Evolutionary conservation across 1,140 invertebrate genomes (phyloP).

Genomic region (Formica selysi): DNA sequence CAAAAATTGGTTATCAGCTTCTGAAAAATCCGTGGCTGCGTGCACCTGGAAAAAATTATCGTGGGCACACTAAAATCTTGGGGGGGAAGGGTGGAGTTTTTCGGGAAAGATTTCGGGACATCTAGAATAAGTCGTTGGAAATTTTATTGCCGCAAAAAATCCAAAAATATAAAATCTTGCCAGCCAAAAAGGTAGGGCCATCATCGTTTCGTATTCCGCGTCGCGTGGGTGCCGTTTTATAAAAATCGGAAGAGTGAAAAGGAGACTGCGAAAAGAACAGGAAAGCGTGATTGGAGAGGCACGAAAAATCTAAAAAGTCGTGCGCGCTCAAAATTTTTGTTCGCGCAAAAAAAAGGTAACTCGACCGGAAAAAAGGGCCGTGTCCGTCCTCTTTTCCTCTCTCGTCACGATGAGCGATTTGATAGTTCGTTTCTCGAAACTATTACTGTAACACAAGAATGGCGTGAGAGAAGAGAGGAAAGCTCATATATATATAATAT

Average conservation of each 20-base stretch:
- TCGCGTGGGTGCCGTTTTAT: constrained; percentile 52
- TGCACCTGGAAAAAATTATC: constrained; percentile 85
- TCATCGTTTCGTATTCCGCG: constrained; percentile 66
- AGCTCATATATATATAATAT: constrained; percentile 70
- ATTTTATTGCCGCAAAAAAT: constrained; percentile 80
- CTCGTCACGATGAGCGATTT: constrained; percentile 53
- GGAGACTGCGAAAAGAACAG: constrained; percentile 60
- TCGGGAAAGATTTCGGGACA: constrained; percentile 42
- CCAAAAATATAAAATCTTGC: constrained; percentile 87
- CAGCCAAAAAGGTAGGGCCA: constrained; percentile 84
- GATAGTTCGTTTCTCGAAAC: constrained; percentile 75
- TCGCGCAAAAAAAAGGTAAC: constrained; percentile 69
- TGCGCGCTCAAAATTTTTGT: constrained; percentile 75
- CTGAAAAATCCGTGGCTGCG: constrained; percentile 85
- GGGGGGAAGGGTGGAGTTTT: constrained; percentile 33
- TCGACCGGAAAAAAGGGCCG: constrained; percentile 69
- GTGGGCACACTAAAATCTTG: constrained; percentile 66
- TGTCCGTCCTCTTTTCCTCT: constrained; percentile 56
- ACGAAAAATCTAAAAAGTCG: constrained; percentile 66
- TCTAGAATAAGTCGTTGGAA: constrained; percentile 72
- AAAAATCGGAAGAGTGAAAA: constrained; percentile 64
- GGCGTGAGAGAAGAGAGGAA: constrained; percentile 59
- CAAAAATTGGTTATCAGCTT: constrained; percentile 85
- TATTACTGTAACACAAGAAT: constrained; percentile 69
- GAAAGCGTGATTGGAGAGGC: constrained; percentile 58